Evolutionary conservation across 2,888 invertebrate species (phyloP).

Genomic region (Junonia oenone): DNA sequence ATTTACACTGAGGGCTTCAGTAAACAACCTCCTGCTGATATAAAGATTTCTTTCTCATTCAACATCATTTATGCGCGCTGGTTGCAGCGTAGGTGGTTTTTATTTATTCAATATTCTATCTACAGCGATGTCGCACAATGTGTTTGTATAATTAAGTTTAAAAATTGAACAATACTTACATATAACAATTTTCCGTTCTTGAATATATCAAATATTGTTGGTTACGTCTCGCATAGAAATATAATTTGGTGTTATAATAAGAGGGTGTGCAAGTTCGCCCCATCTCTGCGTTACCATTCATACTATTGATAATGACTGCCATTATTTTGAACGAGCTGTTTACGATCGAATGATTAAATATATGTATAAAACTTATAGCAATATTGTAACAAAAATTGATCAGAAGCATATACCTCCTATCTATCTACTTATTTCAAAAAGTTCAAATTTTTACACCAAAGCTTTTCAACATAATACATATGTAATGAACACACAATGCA

Average conservation of each 20-base stretch:
- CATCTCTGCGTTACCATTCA: conserved; percentile 61
- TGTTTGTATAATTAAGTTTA: neutral
- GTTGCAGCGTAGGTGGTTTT: neutral
- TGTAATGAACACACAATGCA: too few relatives aligned
- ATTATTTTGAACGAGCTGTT: conserved; percentile 34
- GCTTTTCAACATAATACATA: too few relatives aligned
- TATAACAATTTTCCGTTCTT: too few relatives aligned
- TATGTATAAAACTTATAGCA: too few relatives aligned
- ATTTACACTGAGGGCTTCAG: conserved; percentile 50
- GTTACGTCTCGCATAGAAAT: conserved; percentile 55
- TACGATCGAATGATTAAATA: conserved; percentile 8
- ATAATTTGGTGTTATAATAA: conserved; percentile 49
- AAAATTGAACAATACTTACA: too few relatives aligned
- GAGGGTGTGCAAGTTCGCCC: conserved; percentile 52
- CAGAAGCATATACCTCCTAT: too few relatives aligned
- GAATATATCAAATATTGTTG: conserved; percentile 36
- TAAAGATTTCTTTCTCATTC: conserved; percentile 43
- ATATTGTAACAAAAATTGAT: too few relatives aligned
- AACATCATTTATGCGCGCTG: conserved; percentile 37
- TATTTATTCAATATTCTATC: neutral
- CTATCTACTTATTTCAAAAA: too few relatives aligned
- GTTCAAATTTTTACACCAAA: too few relatives aligned
- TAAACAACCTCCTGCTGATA: conserved; percentile 54
- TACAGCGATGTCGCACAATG: neutral
- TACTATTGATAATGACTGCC: conserved; percentile 62